Conservation (phyloP, 2,797 vertebrate species). For the Pseudochromis fuscus region DNA sequence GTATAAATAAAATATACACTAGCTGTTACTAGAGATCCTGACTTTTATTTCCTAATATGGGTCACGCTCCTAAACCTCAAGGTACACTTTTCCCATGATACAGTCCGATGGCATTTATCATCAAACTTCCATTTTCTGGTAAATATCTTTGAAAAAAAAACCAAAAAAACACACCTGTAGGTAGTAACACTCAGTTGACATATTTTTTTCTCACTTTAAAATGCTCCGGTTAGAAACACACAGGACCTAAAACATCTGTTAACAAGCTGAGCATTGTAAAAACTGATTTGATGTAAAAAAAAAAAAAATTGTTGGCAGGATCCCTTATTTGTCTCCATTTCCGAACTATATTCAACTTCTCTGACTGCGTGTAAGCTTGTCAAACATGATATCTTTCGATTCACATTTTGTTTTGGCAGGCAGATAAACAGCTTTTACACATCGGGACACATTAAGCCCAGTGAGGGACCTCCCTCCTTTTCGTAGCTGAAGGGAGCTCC, state of each 20-base stretch:
- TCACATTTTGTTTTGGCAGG: constrained; percentile 46
- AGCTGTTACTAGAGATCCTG: not conserved
- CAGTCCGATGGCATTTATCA: not conserved
- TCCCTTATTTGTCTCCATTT: not conserved
- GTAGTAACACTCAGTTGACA: not conserved
- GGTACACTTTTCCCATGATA: not conserved
- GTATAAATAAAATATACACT: not conserved
- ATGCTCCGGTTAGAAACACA: not conserved
- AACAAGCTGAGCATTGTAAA: no score
- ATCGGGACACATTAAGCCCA: constrained; percentile 23
- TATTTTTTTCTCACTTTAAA: not conserved
- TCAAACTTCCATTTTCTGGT: not conserved
- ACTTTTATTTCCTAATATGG: not conserved
- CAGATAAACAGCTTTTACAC: constrained; percentile 66
- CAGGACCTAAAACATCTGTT: no score
- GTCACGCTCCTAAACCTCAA: not conserved
- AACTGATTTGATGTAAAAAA: not conserved
- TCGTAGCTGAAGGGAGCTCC: constrained; percentile 61
- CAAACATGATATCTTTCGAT: constrained; percentile 19
- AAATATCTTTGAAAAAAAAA: not conserved
- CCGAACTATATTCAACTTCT: constrained; percentile 4
- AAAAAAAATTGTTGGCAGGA: not conserved
- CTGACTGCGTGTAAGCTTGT: not conserved
- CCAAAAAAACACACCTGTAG: no score
- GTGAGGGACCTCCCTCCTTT: constrained; percentile 37